Conservation (phyloP, 2,113 vertebrate species). For the Typhlomys cinereus region DNA sequence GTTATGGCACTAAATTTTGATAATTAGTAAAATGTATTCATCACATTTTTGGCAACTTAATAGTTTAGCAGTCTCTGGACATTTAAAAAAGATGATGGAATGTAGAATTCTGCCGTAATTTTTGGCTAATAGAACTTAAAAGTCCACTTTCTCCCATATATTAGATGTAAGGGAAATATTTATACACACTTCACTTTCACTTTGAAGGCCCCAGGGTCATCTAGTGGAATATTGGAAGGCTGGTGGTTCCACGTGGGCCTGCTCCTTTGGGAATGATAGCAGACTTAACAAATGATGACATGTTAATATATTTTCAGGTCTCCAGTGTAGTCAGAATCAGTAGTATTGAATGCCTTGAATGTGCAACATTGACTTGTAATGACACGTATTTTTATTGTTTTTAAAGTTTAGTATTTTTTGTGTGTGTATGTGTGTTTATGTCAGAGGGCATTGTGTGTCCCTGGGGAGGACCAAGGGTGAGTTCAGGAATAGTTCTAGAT, state of each 20-base stretch:
- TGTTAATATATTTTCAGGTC: conserved; percentile 34
- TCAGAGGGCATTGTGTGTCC: too few species aligned
- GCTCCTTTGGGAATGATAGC: neutral
- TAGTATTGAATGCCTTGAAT: neutral
- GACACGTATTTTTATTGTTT: too few species aligned
- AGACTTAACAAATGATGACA: neutral
- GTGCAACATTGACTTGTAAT: neutral
- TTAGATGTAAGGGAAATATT: neutral
- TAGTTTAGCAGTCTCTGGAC: neutral
- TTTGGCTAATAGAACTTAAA: neutral
- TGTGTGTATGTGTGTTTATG: too few species aligned
- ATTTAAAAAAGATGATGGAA: neutral
- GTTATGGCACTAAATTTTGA: neutral
- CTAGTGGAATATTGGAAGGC: neutral
- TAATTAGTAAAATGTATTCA: conserved; percentile 10
- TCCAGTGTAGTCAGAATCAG: conserved; percentile 34
- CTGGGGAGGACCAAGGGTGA: too few species aligned
- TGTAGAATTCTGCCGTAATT: conserved; percentile 27
- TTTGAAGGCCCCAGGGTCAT: neutral
- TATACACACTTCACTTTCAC: neutral
- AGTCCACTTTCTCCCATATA: neutral
- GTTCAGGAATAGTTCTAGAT: too few species aligned
- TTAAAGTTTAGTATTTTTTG: too few species aligned
- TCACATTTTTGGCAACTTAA: neutral
- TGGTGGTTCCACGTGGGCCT: neutral